A percentile compares a stretch with the other conserved stretches of the same genome.
phyloP scores from a whole-genome alignment of 1,140 invertebrate genomes.

The Pomacea maculata region DNA sequence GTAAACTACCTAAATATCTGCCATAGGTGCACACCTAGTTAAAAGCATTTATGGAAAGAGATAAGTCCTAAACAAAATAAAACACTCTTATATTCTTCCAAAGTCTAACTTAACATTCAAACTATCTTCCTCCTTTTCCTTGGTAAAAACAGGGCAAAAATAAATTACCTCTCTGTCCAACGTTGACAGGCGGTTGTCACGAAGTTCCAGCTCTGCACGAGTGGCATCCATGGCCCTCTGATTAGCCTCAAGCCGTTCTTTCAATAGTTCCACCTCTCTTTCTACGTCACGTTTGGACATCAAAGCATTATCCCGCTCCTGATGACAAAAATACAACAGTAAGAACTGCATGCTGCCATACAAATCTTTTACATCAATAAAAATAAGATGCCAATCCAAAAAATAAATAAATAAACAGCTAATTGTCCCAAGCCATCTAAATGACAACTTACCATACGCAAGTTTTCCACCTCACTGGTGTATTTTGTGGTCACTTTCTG shows the following conservation, averaged over 20 bases:
- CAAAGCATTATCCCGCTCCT: slow-evolving; percentile 63
- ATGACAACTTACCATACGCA: slow-evolving; percentile 54
- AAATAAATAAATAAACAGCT: not conserved
- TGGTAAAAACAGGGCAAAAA: too few relatives aligned
- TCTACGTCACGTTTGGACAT: slow-evolving; percentile 46
- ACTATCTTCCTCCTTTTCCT: too few relatives aligned
- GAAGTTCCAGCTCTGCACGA: slow-evolving; percentile 57
- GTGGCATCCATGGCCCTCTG: slow-evolving; percentile 58
- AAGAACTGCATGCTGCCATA: not conserved
- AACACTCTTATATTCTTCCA: too few relatives aligned
- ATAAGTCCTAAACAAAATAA: too few relatives aligned
- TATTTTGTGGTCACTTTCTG: slow-evolving; percentile 59
- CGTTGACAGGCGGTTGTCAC: slow-evolving; percentile 43
- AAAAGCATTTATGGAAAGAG: too few relatives aligned
- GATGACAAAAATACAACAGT: slow-evolving; percentile 22
- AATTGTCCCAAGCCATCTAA: not conserved
- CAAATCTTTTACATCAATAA: not conserved
- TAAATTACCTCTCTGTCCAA: slow-evolving; percentile 43
- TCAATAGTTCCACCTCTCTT: slow-evolving; percentile 57
- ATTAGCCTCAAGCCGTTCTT: slow-evolving; percentile 57
- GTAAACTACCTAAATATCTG: too few relatives aligned
- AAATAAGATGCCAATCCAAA: not conserved
- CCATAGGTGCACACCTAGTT: too few relatives aligned
- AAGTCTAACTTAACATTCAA: too few relatives aligned
- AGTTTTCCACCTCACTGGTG: slow-evolving; percentile 54